Base-by-base conservation (phyloP, 2,888 invertebrate genomes). In the Holacanthella duospinosa region DNA sequence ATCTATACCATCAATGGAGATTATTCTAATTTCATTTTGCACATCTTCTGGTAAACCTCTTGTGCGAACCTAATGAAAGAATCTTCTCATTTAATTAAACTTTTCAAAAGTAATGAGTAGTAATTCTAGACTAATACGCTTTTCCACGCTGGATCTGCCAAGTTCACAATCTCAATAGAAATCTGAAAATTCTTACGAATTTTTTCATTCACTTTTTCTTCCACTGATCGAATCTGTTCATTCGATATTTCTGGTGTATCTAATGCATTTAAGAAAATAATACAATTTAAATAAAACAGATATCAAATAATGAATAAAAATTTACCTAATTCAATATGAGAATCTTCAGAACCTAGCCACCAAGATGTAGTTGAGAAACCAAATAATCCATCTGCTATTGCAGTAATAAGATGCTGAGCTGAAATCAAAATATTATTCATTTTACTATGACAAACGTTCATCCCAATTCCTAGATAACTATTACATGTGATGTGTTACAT, bases 351-450 rank as follows among this genome's bases (percentile, higher is more conserved):
- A 0, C 90, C 91, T 0, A 90, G 79, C 85, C 87, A 89, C 90
- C 90, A 90, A 1, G 89, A 87, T 0, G 86, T 85, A 3, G 91
- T 92, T 1, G 80, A 77, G 64, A 83, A 82, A 16, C 82, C 82
- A 77, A 82, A 85, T 73, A 86, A 82, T 26, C 80, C 79, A 71
- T 89, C 87, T 43, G 89, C 81, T 57, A 91, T 77, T 0, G 90
- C 89, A 16, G 89, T 86, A 26, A 93, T 82, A 29, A 93, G 80
- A 77, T 93, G 92, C 75, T 92, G 92, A 0, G 87, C 86, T 86
- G 74, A 1, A 64, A 62, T 6, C 6, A 4, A 27, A 26, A 43
- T 16, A 21, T 26, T 24, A 43, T 0, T 57, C 59, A 55, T 48
- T 43, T 26, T 28, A 61, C 12, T 12, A 36, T 36, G 36, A 36